Evolutionary conservation across 2,113 vertebrate species (phyloP).

Genomic region (Sakesphorus luctuosus): DNA sequence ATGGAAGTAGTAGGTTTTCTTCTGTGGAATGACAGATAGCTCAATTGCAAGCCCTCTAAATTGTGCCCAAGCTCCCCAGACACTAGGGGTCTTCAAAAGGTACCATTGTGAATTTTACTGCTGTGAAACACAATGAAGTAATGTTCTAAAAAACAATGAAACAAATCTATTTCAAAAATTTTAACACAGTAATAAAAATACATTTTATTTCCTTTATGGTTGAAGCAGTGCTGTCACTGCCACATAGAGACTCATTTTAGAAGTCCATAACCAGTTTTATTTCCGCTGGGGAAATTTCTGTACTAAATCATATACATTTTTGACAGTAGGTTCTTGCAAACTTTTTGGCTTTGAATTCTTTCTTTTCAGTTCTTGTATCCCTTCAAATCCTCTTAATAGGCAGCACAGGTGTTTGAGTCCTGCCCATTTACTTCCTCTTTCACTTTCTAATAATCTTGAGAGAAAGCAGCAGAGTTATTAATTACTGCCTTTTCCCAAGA

Average conservation of each 20-base stretch:
- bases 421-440: not conserved
- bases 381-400: not conserved
- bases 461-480: not conserved
- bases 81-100: not conserved
- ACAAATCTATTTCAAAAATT: not conserved
- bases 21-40: not conserved
- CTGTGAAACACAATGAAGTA: not conserved
- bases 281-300: not conserved
- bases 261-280: not conserved
- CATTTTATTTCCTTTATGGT: not conserved
- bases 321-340: not conserved
- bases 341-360: not conserved
- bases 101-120: not conserved
- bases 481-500: constrained; percentile 5
- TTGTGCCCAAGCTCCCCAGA: not conserved
- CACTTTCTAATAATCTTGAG: not conserved
- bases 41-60: constrained; percentile 7
- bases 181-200: not conserved
- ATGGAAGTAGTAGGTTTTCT: not conserved
- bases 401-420: not conserved
- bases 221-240: not conserved
- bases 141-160: not conserved
- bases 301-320: not conserved
- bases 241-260: not conserved
- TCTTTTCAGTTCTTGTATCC: not conserved